Base-by-base conservation (phyloP, 92 coral and sea anemone species). In the Epizoanthus ramosus region DNA sequence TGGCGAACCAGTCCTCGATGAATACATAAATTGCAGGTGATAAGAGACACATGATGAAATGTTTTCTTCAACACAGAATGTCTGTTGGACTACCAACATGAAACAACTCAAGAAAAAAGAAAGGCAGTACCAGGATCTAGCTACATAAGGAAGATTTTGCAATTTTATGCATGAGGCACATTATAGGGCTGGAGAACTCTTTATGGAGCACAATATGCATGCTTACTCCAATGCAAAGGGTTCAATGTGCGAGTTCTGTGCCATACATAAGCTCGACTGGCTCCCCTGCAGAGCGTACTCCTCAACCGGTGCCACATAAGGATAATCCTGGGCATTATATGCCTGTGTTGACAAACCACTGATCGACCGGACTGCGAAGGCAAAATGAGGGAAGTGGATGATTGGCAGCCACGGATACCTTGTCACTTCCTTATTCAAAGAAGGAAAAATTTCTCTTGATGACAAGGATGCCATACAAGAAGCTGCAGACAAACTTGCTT, bases 401-500 rank as follows among this genome's bases (percentile, higher is more conserved):
- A 83, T 70, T 83, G 69, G 24, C 86, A 83, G 58, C 80, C 86
- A 4, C 28, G 86, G 0, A 71, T 43, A 7, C 3, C 3, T 83
- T 54, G 54, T 83, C 21, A 70, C 86, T 1, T 54, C 77, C 17
- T 45, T 82, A 56, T 69, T 23, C 8, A 77, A 60, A 3, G 24
- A 77, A 10, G 71, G 83, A 60, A 33, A 59, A 0, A 77, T 77
- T 5, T 77, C 71, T 5, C 17, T 77, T 4, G 83, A 77, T 58
- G 71, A 77, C 53, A 58, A 19, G 39, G 83, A 77, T 19, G 31
- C 31, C 16, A 77, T 77, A 7, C 14, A 23, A 77, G 71, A 24
- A 31, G 57, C 83, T 23, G 83, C 83, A 23, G 54, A 18, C 12
- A 77, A 60, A 59, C 83, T 77, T 77, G 9, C 83, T 77, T 77